phyloP scores from a whole-genome alignment of 1,140 invertebrate species.

The Steinernema khuongi region DNA sequence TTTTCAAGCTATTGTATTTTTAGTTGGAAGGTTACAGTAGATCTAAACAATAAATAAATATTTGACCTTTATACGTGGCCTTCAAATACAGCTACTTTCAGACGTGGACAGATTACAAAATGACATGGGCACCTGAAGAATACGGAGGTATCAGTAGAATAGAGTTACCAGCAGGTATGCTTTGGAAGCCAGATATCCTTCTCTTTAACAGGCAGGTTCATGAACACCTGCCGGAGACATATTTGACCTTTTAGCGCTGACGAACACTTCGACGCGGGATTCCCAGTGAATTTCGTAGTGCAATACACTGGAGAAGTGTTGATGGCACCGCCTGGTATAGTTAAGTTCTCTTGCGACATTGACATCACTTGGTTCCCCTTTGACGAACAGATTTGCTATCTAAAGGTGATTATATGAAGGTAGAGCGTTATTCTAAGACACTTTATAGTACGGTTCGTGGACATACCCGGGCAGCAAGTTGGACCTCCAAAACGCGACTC shows the following conservation, averaged over 20 bases:
- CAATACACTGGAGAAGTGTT: constrained; percentile 85
- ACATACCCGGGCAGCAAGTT: constrained; percentile 78
- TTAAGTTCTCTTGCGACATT: constrained; percentile 98
- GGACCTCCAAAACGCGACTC: constrained; percentile 38
- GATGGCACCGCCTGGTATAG: constrained; percentile 93
- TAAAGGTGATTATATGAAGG: constrained; percentile 48
- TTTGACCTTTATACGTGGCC: too few relatives aligned
- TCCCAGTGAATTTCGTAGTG: constrained; percentile 93
- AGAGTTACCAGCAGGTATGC: constrained; percentile 69
- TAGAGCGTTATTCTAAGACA: constrained; percentile 3
- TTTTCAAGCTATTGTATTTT: too few relatives aligned
- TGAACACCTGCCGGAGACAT: background rate
- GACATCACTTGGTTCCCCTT: constrained; percentile 76
- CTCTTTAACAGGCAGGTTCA: constrained; percentile 49
- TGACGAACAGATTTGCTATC: constrained; percentile 62
- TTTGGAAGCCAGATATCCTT: constrained; percentile 52
- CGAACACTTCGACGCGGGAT: constrained; percentile 95
- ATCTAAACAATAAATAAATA: too few relatives aligned
- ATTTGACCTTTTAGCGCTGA: constrained; percentile 71
- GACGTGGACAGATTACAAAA: constrained; percentile 53
- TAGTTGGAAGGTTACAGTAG: too few relatives aligned
- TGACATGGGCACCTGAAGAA: constrained; percentile 78
- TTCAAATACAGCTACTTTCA: too few relatives aligned
- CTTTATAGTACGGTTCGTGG: constrained; percentile 82
- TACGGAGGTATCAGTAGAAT: constrained; percentile 86